Conservation (phyloP, 2,888 invertebrate species). For the Phrixothrix hirtus region DNA sequence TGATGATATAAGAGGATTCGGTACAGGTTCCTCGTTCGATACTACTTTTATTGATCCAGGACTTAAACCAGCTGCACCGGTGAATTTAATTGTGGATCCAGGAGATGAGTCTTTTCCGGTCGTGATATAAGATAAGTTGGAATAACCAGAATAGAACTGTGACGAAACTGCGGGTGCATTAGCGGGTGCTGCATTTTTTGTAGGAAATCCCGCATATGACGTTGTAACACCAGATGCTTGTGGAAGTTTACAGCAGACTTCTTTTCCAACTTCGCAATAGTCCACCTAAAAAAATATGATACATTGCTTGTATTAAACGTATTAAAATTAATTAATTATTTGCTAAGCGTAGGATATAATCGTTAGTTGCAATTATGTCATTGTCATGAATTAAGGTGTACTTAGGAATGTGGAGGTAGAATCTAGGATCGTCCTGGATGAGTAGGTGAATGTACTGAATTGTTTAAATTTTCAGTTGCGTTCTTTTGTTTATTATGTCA, state of each 20-base stretch:
- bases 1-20: constrained; percentile 41
- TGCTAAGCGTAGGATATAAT: too few relatives aligned
- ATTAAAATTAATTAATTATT: background rate
- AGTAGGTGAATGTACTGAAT: constrained; percentile 20
- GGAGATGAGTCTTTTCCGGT: constrained; percentile 46
- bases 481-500: constrained; percentile 17
- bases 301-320: background rate
- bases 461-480: constrained; percentile 17
- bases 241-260: constrained; percentile 53
- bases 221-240: constrained; percentile 1
- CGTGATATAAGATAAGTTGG: constrained; percentile 35
- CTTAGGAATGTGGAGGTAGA: constrained; percentile 2
- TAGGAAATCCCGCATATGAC: background rate
- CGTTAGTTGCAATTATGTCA: constrained; percentile 19
- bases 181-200: background rate
- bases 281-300: constrained; percentile 46
- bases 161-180: constrained; percentile 1
- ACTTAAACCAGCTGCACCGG: constrained; percentile 40
- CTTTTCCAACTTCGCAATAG: constrained; percentile 52
- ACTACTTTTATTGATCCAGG: constrained; percentile 46
- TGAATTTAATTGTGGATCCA: constrained; percentile 42
- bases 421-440: constrained; percentile 7
- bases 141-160: constrained; percentile 4
- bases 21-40: constrained; percentile 34
- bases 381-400: constrained; percentile 17